Percentiles rank a stretch among this genome's conserved stretches.
phyloP scores from a whole-genome alignment of 2,797 vertebrate genomes.

The Lateolabrax maculatus region DNA sequence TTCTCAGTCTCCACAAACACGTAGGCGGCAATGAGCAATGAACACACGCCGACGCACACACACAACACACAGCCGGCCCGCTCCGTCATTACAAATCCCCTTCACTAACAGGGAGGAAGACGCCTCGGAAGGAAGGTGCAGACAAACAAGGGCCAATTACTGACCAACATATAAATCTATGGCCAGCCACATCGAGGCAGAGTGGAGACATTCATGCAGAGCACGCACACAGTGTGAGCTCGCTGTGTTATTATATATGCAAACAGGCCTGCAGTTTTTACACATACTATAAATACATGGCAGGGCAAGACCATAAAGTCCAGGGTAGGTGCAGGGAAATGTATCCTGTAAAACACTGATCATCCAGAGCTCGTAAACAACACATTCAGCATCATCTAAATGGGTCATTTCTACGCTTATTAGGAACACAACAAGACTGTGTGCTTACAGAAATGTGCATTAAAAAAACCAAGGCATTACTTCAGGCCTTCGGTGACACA shows the following conservation, averaged over 20 bases:
- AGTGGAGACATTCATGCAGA: conserved; percentile 41
- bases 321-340: conserved; percentile 26
- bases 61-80: not conserved
- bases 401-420: conserved; percentile 28
- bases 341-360: conserved; percentile 36
- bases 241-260: conserved; percentile 70
- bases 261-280: conserved; percentile 64
- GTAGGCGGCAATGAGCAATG: not conserved
- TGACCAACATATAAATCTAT: conserved; percentile 60
- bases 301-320: conserved; percentile 34
- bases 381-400: conserved; percentile 28
- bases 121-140: conserved; percentile 55
- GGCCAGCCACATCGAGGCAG: conserved; percentile 40
- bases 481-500: conserved; percentile 2
- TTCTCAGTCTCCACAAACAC: conserved; percentile 38
- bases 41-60: not conserved
- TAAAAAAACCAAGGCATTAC: conserved; percentile 29
- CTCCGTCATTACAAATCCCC: conserved; percentile 55
- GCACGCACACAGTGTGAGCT: conserved; percentile 36
- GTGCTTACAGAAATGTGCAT: not conserved
- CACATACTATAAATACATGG: conserved; percentile 66
- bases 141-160: conserved; percentile 69
- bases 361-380: conserved; percentile 45
- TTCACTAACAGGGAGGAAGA: conserved; percentile 50
- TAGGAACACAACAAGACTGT: conserved; percentile 27